These are phyloP conservation scores for Caenorhabditis tropicalis DNA, from an alignment of 1,140 invertebrate species.

Conservation along the genomic window DNA sequence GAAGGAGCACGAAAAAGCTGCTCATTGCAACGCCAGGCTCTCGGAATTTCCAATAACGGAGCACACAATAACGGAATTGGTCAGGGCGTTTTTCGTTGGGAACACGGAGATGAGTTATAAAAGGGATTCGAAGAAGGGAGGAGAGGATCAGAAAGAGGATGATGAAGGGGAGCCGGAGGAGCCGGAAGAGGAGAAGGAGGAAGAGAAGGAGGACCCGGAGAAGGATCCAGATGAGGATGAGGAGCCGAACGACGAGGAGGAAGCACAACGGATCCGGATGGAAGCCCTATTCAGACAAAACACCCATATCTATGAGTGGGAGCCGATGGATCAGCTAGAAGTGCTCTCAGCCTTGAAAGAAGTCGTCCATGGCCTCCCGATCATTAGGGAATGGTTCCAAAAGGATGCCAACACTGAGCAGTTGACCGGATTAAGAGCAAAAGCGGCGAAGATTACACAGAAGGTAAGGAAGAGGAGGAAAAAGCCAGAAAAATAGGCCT, in stretches of 20 bases:
- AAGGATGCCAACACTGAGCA: conserved; percentile 11
- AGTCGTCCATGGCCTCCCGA: not conserved
- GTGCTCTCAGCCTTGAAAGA: not conserved
- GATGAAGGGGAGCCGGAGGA: not conserved
- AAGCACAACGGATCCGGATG: not conserved
- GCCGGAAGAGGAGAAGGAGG: not conserved
- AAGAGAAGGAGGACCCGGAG: not conserved
- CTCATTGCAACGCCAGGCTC: conserved; percentile 9
- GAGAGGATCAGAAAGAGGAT: not conserved
- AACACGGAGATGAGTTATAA: not conserved
- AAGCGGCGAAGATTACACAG: not conserved
- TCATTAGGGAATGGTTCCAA: not conserved
- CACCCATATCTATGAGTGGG: not conserved
- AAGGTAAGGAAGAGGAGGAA: not conserved
- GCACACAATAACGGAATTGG: not conserved
- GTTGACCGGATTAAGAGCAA: not conserved
- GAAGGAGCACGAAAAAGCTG: conserved; percentile 9
- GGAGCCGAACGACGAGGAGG: not conserved
- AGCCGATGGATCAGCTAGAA: not conserved
- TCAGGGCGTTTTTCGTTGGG: not conserved
- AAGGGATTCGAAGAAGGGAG: not conserved
- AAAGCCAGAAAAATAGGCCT: not conserved
- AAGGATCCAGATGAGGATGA: not conserved
- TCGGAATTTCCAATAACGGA: conserved; percentile 11
- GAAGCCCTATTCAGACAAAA: not conserved